These are phyloP conservation scores for Apostichopus parvimensis DNA, from an alignment of 35 echinoderm and acorn worm genomes.

Conservation along the genomic window DNA sequence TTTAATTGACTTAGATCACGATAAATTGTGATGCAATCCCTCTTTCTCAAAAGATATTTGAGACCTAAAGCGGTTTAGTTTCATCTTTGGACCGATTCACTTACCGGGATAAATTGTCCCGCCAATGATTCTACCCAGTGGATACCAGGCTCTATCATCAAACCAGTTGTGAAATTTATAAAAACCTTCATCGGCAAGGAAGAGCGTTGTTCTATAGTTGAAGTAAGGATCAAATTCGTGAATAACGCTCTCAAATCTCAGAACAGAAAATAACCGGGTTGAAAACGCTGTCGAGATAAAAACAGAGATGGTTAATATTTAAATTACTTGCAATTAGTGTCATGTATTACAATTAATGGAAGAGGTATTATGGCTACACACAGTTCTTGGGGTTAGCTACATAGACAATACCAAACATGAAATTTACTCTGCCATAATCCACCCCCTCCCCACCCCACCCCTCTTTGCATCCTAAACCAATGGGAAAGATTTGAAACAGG, in stretches of 20 bases:
- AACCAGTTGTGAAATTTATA: constrained; percentile 99
- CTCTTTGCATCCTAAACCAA: too few relatives aligned
- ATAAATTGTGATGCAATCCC: too few relatives aligned
- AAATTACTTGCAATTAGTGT: not conserved
- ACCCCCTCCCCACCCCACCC: too few relatives aligned
- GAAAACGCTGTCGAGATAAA: constrained; percentile 83
- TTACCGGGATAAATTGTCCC: constrained; percentile 98
- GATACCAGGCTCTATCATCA: constrained; percentile 99
- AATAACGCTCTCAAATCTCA: constrained; percentile 99
- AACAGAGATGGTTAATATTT: not conserved
- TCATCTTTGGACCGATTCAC: not conserved
- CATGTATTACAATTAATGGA: too few relatives aligned
- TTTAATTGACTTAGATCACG: too few relatives aligned
- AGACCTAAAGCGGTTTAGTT: too few relatives aligned
- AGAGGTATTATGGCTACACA: too few relatives aligned
- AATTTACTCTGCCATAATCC: too few relatives aligned
- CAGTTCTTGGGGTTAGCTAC: too few relatives aligned
- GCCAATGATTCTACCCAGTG: constrained; percentile 98
- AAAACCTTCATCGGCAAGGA: constrained; percentile 91
- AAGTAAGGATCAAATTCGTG: constrained; percentile 99
- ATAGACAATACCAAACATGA: too few relatives aligned
- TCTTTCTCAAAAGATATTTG: too few relatives aligned
- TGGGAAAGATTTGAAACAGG: too few relatives aligned
- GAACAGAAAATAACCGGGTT: constrained; percentile 92
- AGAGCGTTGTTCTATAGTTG: constrained; percentile 97